phyloP scores from a whole-genome alignment of 2,113 vertebrate species.

The Chaetodon trifascialis region DNA sequence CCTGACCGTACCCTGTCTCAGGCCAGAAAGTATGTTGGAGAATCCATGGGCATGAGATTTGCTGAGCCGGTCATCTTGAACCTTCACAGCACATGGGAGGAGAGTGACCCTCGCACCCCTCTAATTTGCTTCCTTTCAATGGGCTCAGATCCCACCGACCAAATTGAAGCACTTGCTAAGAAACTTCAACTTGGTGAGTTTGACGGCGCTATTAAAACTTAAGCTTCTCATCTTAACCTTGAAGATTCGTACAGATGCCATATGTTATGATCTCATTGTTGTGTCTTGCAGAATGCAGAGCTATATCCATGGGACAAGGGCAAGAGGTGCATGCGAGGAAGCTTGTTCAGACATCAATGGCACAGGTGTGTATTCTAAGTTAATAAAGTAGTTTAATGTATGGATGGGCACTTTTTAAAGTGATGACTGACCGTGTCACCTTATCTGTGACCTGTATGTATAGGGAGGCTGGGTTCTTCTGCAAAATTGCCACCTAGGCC shows the following conservation, averaged over 20 bases:
- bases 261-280: background rate
- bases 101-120: conserved; percentile 88
- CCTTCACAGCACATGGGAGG: conserved; percentile 90
- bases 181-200: conserved; percentile 84
- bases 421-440: background rate
- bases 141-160: conserved; percentile 92
- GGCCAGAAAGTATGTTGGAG: conserved; percentile 89
- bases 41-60: conserved; percentile 88
- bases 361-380: conserved; percentile 77
- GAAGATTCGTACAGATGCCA: background rate
- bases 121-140: conserved; percentile 93
- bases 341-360: conserved; percentile 88
- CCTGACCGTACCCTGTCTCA: conserved; percentile 86
- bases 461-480: conserved; percentile 93
- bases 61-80: conserved; percentile 88
- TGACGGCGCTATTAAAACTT: background rate
- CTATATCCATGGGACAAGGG: conserved; percentile 90
- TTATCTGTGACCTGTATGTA: background rate
- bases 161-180: conserved; percentile 91
- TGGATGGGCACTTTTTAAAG: background rate
- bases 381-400: background rate
- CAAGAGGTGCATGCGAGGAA: conserved; percentile 91
- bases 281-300: conserved; percentile 54
- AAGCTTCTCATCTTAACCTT: conserved; percentile 1
- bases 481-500: conserved; percentile 92